Conservation (phyloP, 2,797 vertebrate genomes). For the Gobio occitaniae region DNA sequence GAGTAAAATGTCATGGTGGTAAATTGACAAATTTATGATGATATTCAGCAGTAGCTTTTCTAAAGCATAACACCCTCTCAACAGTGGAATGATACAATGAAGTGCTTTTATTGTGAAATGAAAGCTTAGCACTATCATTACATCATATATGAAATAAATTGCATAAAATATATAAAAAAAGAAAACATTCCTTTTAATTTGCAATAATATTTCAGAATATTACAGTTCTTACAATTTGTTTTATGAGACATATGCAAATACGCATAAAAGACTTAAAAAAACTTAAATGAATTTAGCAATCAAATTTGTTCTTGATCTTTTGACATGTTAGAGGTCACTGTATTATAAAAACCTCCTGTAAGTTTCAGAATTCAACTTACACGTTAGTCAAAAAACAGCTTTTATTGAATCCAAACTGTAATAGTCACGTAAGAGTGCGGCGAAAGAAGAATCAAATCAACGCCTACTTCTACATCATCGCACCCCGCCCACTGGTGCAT, state of each 20-base stretch:
- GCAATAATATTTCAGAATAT: background rate
- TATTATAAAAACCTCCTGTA: no score
- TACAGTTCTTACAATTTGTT: background rate
- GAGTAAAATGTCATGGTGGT: conserved; percentile 54
- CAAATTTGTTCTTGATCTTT: no score
- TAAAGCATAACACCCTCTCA: conserved; percentile 17
- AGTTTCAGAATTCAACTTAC: no score
- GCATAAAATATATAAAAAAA: background rate
- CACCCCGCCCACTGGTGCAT: no score
- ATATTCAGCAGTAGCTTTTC: conserved; percentile 47
- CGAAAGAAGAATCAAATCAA: no score
- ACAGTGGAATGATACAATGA: background rate
- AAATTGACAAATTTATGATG: conserved; percentile 69
- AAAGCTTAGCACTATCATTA: background rate
- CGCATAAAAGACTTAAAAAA: background rate
- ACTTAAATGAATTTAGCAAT: no score
- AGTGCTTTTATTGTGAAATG: conserved; percentile 7
- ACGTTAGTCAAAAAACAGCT: no score
- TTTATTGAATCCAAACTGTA: no score
- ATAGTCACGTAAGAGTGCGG: no score
- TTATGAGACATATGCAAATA: background rate
- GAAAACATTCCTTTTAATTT: background rate
- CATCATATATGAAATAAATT: background rate
- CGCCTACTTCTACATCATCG: no score
- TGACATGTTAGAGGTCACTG: no score